phyloP scores from a whole-genome alignment of 2,113 vertebrate genomes.

The Cisticola juncidis region DNA sequence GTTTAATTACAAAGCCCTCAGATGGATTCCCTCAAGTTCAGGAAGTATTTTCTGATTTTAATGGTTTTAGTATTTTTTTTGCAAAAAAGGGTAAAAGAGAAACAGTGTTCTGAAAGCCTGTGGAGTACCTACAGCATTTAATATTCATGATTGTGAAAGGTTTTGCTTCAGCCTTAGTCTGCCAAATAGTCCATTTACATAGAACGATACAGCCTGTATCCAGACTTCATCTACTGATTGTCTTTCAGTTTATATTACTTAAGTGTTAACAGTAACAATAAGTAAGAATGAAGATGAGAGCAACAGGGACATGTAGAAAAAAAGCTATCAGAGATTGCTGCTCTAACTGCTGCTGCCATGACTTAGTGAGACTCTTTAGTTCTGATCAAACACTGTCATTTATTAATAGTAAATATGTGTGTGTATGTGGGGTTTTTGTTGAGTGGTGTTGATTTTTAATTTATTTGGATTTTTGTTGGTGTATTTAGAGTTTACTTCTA shows the following conservation, averaged over 20 bases:
- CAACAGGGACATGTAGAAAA: background rate
- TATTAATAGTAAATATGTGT: background rate
- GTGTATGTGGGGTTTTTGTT: fast-evolving
- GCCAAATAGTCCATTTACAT: background rate
- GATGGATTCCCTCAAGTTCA: background rate
- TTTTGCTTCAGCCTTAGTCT: background rate
- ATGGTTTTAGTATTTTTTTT: background rate
- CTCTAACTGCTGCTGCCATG: background rate
- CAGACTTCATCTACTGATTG: background rate
- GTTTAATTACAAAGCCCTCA: background rate
- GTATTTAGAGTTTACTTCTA: background rate
- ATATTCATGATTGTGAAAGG: background rate
- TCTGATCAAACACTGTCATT: background rate
- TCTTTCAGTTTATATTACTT: background rate
- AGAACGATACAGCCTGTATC: background rate
- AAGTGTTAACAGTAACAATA: background rate
- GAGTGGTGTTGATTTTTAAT: background rate
- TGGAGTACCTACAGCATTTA: background rate
- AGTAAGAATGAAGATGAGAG: background rate
- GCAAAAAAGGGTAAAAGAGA: background rate
- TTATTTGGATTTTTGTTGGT: background rate
- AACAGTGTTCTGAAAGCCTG: background rate
- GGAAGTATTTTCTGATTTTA: background rate
- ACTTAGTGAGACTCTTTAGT: background rate
- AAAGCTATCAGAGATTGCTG: background rate